Evolutionary conservation across 1,140 invertebrate genomes (phyloP).

Genomic region (Temnothorax longispinosus): DNA sequence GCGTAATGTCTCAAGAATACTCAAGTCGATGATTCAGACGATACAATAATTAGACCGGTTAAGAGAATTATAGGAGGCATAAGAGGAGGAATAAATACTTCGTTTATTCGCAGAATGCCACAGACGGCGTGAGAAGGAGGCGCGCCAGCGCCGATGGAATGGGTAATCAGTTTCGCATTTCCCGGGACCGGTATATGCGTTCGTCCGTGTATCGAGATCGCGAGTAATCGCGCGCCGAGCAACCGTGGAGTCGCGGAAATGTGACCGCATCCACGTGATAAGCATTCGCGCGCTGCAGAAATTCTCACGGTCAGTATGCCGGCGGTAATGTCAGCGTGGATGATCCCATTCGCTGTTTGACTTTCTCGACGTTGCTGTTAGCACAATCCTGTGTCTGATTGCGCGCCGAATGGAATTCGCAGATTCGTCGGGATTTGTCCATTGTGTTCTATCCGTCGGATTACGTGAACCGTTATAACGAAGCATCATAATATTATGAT

Average conservation of each 20-base stretch:
- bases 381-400: neutral
- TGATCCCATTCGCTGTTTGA: neutral
- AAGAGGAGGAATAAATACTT: neutral
- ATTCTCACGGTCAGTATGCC: slow-evolving; percentile 43
- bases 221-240: slow-evolving; percentile 9
- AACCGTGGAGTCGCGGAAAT: slow-evolving; percentile 25
- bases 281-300: slow-evolving; percentile 38
- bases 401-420: neutral
- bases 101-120: neutral
- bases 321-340: neutral
- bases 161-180: slow-evolving; percentile 38
- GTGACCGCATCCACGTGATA: slow-evolving; percentile 44
- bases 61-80: neutral
- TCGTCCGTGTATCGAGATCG: slow-evolving; percentile 26
- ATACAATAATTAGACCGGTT: neutral
- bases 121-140: neutral
- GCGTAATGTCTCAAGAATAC: neutral
- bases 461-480: neutral
- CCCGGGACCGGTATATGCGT: slow-evolving; percentile 3
- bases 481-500: neutral
- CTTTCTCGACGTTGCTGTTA: neutral
- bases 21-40: neutral
- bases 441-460: neutral
- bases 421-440: neutral
- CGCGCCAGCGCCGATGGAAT: neutral